Conservation (phyloP, 2,888 invertebrate genomes). For the Epirrhoe alternata region DNA sequence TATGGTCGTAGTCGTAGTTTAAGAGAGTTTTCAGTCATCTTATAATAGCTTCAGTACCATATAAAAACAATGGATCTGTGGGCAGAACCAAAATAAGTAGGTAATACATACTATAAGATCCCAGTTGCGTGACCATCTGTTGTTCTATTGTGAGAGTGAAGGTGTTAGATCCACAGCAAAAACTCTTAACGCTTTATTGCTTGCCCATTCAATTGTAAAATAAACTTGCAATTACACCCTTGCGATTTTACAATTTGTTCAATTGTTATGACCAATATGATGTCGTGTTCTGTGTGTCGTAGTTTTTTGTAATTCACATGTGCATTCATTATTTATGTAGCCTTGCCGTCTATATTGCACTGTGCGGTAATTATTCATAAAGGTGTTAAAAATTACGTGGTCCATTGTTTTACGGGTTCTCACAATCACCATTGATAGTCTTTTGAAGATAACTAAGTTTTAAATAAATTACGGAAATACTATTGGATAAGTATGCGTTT, state of each 20-base stretch:
- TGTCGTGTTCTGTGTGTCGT: too few species aligned
- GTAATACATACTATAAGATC: background rate
- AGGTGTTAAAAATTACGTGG: background rate
- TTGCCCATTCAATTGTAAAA: constrained; percentile 43
- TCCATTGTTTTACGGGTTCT: background rate
- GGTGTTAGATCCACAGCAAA: constrained; percentile 48
- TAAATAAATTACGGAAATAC: background rate
- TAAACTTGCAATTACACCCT: constrained; percentile 36
- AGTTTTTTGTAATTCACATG: background rate
- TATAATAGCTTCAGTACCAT: background rate
- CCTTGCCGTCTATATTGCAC: background rate
- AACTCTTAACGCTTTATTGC: constrained; percentile 42
- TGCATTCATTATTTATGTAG: background rate
- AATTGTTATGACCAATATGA: constrained; percentile 14
- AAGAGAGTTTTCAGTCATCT: too few species aligned
- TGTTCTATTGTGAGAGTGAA: constrained; percentile 46
- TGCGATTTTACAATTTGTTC: constrained; percentile 15
- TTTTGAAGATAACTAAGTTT: background rate
- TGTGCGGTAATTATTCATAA: background rate
- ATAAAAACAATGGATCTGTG: constrained; percentile 4
- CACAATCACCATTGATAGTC: constrained; percentile 1
- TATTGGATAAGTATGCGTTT: background rate
- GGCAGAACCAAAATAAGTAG: constrained; percentile 7
- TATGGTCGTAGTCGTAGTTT: too few species aligned
- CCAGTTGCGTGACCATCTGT: constrained; percentile 43